Evolutionary conservation across 2,888 invertebrate genomes (phyloP).

Genomic region (Drosophila rellima): DNA sequence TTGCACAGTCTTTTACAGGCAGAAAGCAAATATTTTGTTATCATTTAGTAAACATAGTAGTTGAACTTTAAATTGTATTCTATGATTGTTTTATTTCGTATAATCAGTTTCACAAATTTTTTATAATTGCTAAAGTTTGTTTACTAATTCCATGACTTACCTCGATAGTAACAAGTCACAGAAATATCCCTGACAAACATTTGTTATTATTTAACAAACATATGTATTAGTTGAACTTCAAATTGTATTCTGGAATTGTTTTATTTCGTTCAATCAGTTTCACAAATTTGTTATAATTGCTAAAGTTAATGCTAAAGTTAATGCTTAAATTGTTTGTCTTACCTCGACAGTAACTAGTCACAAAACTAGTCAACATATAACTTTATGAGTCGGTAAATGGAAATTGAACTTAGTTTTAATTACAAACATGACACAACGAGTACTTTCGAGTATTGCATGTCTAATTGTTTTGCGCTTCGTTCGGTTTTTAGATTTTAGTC

Average conservation of each 20-base stretch:
- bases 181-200: background rate
- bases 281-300: constrained; percentile 5
- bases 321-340: background rate
- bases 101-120: too few species aligned
- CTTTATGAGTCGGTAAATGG: constrained; percentile 26
- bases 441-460: constrained; percentile 83
- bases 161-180: constrained; percentile 4
- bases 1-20: too few species aligned
- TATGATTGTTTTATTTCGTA: too few species aligned
- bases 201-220: background rate
- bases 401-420: constrained; percentile 62
- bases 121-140: background rate
- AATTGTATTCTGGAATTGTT: background rate
- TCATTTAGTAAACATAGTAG: too few species aligned
- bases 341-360: constrained; percentile 7
- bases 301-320: background rate
- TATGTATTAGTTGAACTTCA: background rate
- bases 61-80: too few species aligned
- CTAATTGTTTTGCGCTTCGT: constrained; percentile 78
- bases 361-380: constrained; percentile 21
- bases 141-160: background rate
- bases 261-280: background rate
- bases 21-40: too few species aligned
- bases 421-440: constrained; percentile 71
- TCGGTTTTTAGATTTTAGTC: constrained; percentile 39